Evolutionary conservation across 2,113 vertebrate species (phyloP).

Genomic region (Leiothrix lutea): DNA sequence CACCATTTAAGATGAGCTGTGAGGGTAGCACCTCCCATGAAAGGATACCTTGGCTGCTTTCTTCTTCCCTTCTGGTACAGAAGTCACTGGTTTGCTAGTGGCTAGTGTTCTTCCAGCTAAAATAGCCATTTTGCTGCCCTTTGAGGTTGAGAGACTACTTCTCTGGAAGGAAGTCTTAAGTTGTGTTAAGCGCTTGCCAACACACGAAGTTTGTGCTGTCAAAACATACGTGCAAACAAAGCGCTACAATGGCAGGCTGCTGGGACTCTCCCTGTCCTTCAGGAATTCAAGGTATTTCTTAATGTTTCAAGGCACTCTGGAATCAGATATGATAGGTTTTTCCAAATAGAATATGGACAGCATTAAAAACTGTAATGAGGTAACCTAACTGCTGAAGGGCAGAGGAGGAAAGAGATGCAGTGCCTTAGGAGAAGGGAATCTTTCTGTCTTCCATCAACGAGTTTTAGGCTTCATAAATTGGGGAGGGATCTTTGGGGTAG

Average conservation of each 20-base stretch:
- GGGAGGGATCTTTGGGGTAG: neutral
- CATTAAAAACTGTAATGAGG: accelerated
- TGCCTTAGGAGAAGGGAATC: neutral
- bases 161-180: neutral
- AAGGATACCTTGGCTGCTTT: neutral
- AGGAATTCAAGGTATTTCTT: neutral
- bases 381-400: neutral
- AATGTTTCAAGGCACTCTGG: neutral
- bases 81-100: neutral
- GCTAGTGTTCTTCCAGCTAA: neutral
- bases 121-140: neutral
- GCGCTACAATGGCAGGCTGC: neutral
- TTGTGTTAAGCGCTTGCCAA: neutral
- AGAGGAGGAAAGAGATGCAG: neutral
- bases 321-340: neutral
- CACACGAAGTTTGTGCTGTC: neutral
- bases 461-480: neutral
- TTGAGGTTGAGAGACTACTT: neutral
- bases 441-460: neutral
- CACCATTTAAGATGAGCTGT: neutral
- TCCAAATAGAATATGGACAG: accelerated
- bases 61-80: neutral
- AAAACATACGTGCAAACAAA: neutral
- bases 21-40: neutral
- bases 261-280: neutral